Evolutionary conservation across 2,797 vertebrate genomes (phyloP).

Genomic region (Triplophysa bombifrons): DNA sequence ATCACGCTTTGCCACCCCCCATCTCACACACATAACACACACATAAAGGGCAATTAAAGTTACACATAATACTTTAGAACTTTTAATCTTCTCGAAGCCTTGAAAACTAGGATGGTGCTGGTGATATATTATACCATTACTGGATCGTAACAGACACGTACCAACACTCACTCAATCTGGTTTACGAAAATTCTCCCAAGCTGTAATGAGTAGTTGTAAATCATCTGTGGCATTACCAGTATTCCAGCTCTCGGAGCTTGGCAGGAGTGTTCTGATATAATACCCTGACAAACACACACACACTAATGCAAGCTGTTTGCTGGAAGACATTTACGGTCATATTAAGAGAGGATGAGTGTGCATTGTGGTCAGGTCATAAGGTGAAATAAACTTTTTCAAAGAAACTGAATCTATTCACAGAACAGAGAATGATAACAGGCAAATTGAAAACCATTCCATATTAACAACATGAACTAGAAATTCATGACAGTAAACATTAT

Average conservation of each 20-base stretch:
- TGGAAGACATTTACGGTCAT: constrained; percentile 44
- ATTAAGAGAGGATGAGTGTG: constrained; percentile 49
- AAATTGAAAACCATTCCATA: constrained; percentile 40
- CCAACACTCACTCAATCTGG: constrained; percentile 19
- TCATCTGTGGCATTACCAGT: constrained; percentile 66
- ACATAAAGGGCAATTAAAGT: constrained; percentile 37
- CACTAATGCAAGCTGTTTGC: constrained; percentile 42
- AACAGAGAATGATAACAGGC: constrained; percentile 56
- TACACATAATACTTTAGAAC: constrained; percentile 16
- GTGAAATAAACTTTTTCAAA: constrained; percentile 52
- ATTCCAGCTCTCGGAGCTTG: constrained; percentile 65
- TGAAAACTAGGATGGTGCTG: constrained; percentile 16
- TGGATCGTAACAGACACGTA: constrained; percentile 32
- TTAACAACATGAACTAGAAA: constrained; percentile 59
- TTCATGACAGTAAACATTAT: constrained; percentile 71
- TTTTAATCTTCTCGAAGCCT: constrained; percentile 25
- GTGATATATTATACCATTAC: constrained; percentile 37
- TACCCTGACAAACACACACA: constrained; percentile 58
- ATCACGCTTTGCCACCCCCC: constrained; percentile 10
- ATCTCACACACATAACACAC: constrained; percentile 28
- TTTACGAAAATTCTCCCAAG: constrained; percentile 50
- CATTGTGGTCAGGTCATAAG: constrained; percentile 30
- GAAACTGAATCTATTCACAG: neutral
- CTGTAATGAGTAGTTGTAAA: constrained; percentile 62
- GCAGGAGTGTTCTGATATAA: constrained; percentile 62